Evolutionary conservation across 2,888 invertebrate genomes (phyloP).

Genomic region (Lapara coniferarum): DNA sequence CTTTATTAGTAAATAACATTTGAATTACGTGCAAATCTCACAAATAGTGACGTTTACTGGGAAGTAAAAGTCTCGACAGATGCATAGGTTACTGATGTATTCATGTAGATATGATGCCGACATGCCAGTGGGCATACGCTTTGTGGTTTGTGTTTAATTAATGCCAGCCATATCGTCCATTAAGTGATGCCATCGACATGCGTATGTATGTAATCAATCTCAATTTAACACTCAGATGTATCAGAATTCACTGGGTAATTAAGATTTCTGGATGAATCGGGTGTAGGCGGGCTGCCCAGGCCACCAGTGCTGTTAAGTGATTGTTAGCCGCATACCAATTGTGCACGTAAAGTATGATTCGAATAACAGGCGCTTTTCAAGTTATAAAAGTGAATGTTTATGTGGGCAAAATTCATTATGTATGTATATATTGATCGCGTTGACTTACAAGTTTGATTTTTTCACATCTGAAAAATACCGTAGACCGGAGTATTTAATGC

Average conservation of each 20-base stretch:
- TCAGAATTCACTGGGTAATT: conserved; percentile 22
- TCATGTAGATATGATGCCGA: not conserved
- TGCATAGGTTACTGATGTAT: not conserved
- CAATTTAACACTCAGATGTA: conserved; percentile 21
- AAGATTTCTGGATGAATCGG: conserved; percentile 16
- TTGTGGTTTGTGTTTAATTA: conserved; percentile 25
- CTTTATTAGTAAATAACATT: too few relatives aligned
- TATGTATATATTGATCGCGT: too few relatives aligned
- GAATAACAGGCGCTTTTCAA: too few relatives aligned
- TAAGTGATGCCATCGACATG: conserved; percentile 13
- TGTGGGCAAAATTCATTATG: too few relatives aligned
- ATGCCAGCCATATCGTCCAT: conserved; percentile 14
- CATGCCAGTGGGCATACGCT: conserved; percentile 15
- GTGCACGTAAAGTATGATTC: not conserved
- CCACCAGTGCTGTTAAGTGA: conserved; percentile 1
- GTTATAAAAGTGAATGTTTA: too few relatives aligned
- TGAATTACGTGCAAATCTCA: too few relatives aligned
- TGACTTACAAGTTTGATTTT: too few relatives aligned
- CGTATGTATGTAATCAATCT: conserved; percentile 20
- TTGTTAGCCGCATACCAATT: not conserved
- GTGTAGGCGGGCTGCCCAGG: not conserved
- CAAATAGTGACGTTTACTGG: not conserved
- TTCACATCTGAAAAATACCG: too few relatives aligned
- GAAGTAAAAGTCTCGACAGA: not conserved
- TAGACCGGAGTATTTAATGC: too few relatives aligned